phyloP scores from a whole-genome alignment of 2,113 vertebrate species.

The Grus americana region DNA sequence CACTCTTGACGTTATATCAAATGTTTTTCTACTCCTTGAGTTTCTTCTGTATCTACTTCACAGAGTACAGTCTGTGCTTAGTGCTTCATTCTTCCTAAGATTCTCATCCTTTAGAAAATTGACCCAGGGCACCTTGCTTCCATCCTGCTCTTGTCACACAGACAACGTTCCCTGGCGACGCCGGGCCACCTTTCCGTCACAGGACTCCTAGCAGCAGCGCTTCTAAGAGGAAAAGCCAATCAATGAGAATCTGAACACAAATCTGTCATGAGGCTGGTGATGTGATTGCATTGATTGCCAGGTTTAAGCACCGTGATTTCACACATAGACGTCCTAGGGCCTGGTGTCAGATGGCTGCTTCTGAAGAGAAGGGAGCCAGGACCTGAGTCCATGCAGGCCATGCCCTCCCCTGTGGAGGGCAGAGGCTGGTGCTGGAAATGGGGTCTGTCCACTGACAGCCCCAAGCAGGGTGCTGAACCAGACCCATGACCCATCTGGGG shows the following conservation, averaged over 20 bases:
- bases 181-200: neutral
- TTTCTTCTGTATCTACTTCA: neutral
- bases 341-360: neutral
- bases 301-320: accelerated
- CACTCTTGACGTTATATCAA: accelerated
- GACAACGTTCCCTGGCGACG: neutral
- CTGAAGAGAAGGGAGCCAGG: neutral
- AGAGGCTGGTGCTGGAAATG: neutral
- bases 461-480: neutral
- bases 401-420: neutral
- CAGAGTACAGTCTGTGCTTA: neutral
- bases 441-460: neutral
- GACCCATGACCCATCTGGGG: accelerated
- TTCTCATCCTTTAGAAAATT: neutral
- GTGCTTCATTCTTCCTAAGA: neutral
- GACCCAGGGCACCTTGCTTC: neutral
- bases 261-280: neutral
- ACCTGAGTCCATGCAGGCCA: accelerated
- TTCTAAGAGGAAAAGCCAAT: neutral
- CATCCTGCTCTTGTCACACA: neutral
- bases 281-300: neutral
- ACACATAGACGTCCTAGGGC: neutral
- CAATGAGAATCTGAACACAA: accelerated
- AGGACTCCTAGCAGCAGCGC: neutral
- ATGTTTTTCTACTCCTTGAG: neutral